These are phyloP conservation scores for Gymnocypris eckloni DNA, from an alignment of 2,797 vertebrate genomes.

Conservation along the genomic window DNA sequence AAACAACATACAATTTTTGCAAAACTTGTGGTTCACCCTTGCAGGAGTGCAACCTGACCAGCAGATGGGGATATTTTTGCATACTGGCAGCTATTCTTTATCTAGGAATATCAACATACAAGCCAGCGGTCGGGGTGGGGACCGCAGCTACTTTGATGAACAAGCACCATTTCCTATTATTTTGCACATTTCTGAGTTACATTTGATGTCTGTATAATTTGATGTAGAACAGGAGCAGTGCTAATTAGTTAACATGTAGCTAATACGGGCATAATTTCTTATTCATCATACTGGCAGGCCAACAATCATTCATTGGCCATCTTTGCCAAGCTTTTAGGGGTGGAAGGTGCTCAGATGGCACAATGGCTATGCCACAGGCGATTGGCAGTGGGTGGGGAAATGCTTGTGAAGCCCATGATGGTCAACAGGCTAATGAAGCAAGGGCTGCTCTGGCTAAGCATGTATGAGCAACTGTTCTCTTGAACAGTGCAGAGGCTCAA, in stretches of 20 bases:
- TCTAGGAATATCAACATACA: constrained; percentile 79
- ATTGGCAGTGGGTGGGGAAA: constrained; percentile 77
- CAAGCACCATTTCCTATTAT: neutral
- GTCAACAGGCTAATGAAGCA: constrained; percentile 74
- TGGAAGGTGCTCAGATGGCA: constrained; percentile 76
- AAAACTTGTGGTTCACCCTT: constrained; percentile 26
- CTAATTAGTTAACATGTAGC: constrained; percentile 20
- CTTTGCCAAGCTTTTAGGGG: constrained; percentile 78
- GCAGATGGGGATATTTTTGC: constrained; percentile 84
- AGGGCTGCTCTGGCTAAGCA: constrained; percentile 83
- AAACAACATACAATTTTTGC: neutral
- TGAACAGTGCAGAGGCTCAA: constrained; percentile 82
- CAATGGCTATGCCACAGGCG: constrained; percentile 84
- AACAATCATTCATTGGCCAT: constrained; percentile 72
- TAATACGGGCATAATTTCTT: neutral
- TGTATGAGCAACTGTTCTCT: constrained; percentile 77
- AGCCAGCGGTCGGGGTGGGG: constrained; percentile 73
- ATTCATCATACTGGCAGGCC: constrained; percentile 64
- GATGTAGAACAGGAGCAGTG: neutral
- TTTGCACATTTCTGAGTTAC: constrained; percentile 18
- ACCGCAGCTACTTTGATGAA: constrained; percentile 78
- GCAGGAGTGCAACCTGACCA: constrained; percentile 79
- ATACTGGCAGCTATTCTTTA: constrained; percentile 81
- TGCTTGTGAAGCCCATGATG: constrained; percentile 79
- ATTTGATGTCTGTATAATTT: neutral